These are phyloP conservation scores for Arctia plantaginis DNA, from an alignment of 2,888 invertebrate species.

Conservation along the genomic window DNA sequence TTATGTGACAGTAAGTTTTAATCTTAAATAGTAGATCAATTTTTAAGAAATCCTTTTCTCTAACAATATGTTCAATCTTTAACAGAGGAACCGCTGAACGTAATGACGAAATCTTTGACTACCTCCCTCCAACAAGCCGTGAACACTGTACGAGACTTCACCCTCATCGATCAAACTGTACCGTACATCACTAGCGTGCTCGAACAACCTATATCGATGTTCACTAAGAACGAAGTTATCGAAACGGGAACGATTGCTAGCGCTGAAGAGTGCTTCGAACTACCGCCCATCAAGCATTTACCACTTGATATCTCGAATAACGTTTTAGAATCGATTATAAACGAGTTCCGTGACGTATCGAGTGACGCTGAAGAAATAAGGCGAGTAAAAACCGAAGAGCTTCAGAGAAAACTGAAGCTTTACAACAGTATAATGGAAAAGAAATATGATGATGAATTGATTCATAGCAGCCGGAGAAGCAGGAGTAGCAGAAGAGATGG, in stretches of 20 bases:
- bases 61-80: conserved; percentile 7
- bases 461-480: conserved; percentile 84
- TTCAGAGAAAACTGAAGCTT: conserved; percentile 86
- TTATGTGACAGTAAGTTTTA: conserved; percentile 5
- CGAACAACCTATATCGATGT: conserved; percentile 75
- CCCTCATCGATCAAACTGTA: conserved; percentile 74
- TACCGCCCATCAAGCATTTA: conserved; percentile 87
- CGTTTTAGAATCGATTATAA: conserved; percentile 78
- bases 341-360: conserved; percentile 75
- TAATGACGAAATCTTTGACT: conserved; percentile 81
- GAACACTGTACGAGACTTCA: conserved; percentile 76
- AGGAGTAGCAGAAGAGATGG: conserved; percentile 68
- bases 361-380: conserved; percentile 71
- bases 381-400: conserved; percentile 66
- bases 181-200: conserved; percentile 78
- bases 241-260: conserved; percentile 76
- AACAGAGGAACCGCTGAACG: conserved; percentile 72
- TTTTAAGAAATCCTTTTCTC: neutral
- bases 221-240: conserved; percentile 68
- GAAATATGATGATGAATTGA: conserved; percentile 90
- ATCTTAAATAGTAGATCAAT: neutral
- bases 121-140: conserved; percentile 79
- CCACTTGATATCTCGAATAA: conserved; percentile 78
- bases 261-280: conserved; percentile 92
- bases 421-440: conserved; percentile 91